Conservation (phyloP, 2,797 vertebrate genomes). For the Cichlasoma orientale region DNA sequence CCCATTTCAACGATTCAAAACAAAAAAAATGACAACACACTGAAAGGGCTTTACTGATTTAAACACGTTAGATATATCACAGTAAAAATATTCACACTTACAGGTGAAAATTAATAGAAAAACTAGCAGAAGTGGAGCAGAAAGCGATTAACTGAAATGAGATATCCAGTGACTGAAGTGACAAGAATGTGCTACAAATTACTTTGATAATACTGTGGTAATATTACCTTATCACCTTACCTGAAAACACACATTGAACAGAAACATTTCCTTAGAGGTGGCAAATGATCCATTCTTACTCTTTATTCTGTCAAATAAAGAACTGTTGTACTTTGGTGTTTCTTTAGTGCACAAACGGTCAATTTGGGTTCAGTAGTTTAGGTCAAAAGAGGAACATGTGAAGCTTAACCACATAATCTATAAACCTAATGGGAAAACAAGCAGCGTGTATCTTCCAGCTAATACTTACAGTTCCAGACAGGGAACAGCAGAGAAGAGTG, state of each 20-base stretch:
- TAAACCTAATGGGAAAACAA: no score
- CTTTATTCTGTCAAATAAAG: not conserved
- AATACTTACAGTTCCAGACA: no score
- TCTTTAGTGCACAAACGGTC: not conserved
- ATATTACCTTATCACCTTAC: not conserved
- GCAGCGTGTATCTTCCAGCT: no score
- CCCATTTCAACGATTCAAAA: not conserved
- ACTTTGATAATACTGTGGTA: not conserved
- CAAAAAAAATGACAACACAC: not conserved
- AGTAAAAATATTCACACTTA: not conserved
- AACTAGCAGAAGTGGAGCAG: constrained; percentile 12
- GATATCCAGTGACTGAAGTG: not conserved
- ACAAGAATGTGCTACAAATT: constrained; percentile 1
- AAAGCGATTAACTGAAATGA: constrained; percentile 9
- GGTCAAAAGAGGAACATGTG: not conserved
- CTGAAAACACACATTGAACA: not conserved
- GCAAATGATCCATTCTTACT: not conserved
- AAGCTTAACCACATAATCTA: no score
- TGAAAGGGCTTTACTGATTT: not conserved
- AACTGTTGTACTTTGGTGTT: not conserved
- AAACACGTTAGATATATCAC: not conserved
- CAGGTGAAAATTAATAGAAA: not conserved
- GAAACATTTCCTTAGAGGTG: not conserved
- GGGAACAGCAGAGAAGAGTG: no score
- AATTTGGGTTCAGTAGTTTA: not conserved